Conservation (phyloP, 2,888 invertebrate genomes). For the Drosophila pseudotakahashii region DNA sequence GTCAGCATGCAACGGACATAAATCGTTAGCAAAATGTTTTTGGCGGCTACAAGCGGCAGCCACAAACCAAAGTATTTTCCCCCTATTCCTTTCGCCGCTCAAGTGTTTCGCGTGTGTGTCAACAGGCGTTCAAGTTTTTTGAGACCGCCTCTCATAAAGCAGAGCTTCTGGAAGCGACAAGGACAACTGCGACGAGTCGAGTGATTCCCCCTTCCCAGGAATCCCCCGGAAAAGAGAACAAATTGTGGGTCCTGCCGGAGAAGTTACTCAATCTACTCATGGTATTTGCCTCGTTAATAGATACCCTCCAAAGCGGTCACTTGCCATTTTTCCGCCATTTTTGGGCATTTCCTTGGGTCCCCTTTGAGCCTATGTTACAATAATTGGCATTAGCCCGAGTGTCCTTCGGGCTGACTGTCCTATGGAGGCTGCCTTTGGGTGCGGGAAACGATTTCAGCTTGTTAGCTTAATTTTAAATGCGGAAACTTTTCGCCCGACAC, state of each 20-base stretch:
- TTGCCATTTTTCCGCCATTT: conserved; percentile 45
- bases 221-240: conserved; percentile 49
- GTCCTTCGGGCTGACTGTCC: background rate
- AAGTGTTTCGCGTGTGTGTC: conserved; percentile 65
- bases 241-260: conserved; percentile 49
- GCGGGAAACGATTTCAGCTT: conserved; percentile 51
- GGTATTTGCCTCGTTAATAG: conserved; percentile 33
- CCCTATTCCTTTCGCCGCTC: conserved; percentile 7
- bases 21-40: conserved; percentile 78
- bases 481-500: conserved; percentile 38
- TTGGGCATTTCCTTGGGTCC: conserved; percentile 21
- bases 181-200: conserved; percentile 69
- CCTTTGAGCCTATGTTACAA: conserved; percentile 34
- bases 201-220: conserved; percentile 57
- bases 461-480: conserved; percentile 55
- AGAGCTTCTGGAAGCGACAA: conserved; percentile 60
- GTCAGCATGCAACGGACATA: conserved; percentile 71
- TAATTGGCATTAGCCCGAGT: conserved; percentile 63
- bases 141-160: conserved; percentile 50
- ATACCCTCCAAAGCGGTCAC: conserved; percentile 26
- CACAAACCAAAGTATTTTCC: conserved; percentile 40
- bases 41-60: conserved; percentile 69
- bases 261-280: conserved; percentile 45
- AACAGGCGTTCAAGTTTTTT: conserved; percentile 72
- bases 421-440: conserved; percentile 4